These are phyloP conservation scores for Euphydryas editha DNA, from an alignment of 2,888 invertebrate genomes.

Conservation along the genomic window DNA sequence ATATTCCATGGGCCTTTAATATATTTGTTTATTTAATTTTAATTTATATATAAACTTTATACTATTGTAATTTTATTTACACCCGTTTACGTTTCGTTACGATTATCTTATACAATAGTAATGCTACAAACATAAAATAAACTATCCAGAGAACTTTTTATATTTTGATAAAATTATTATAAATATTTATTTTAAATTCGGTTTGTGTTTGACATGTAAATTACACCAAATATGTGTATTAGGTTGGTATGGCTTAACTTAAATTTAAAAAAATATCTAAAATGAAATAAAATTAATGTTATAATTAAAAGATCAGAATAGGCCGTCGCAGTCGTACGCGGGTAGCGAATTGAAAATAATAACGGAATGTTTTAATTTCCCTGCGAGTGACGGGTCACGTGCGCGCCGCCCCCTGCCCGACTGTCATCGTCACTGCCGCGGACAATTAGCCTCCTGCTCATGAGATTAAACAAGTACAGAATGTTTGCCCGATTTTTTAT, in stretches of 20 bases:
- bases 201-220: too few species aligned
- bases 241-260: too few species aligned
- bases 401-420: conserved; percentile 55
- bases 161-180: not conserved
- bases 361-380: conserved; percentile 83
- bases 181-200: too few species aligned
- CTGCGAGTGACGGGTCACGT: conserved; percentile 84
- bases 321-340: conserved; percentile 36
- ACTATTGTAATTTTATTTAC: too few species aligned
- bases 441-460: conserved; percentile 81
- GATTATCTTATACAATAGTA: too few species aligned
- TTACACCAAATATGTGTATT: too few species aligned
- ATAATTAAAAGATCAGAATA: conserved; percentile 22
- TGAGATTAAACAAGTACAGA: conserved; percentile 77
- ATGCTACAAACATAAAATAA: not conserved
- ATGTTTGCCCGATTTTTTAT: conserved; percentile 60
- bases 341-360: conserved; percentile 68
- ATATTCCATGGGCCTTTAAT: not conserved
- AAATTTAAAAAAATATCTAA: too few species aligned
- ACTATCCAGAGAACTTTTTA: not conserved
- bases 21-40: not conserved
- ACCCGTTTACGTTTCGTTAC: too few species aligned
- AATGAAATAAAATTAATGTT: conserved; percentile 1
- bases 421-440: conserved; percentile 79
- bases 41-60: too few species aligned